Base-by-base conservation (phyloP, 1,140 invertebrate genomes). In the Eriocheir sinensis region DNA sequence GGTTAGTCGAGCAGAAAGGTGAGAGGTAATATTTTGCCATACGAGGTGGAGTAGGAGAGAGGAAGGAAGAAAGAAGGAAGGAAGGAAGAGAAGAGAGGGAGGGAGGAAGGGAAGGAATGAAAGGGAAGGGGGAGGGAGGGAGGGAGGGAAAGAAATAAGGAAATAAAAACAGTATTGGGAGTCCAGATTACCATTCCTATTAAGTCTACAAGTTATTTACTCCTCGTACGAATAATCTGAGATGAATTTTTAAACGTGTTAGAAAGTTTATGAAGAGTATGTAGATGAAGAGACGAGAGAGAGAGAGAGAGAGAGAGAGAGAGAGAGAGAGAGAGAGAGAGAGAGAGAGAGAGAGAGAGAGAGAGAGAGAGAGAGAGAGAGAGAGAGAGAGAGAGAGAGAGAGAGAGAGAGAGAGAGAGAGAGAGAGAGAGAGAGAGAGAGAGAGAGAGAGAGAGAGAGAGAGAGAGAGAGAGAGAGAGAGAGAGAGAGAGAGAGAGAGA, bases 261-360 rank as follows among this genome's bases (percentile, higher is more conserved):
- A 60, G 21, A 72, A 72, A 72, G 60, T 15, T 72, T 15, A 12
- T 15, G 60, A n/a, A 15, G 60, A 72, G 60, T 72, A n/a, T 15
- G 60, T 15, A 72, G 60, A n/a, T 72, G 15, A 15, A 12, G 15
- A 72, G 15, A 15, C 60, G n/a, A 15, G 60, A 72, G n/a, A 72
- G 60, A 85, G 81, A 85, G 81, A 85, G 81, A 85, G 81, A 85
- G 81, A 85, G 81, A 85, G 81, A 85, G 81, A 85, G 81, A 85
- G 81, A 85, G 81, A 85, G 81, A 85, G 81, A 85, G 81, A 85
- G 81, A 85, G 81, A 85, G 81, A 85, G 81, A 85, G 81, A 85
- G 81, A 85, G 81, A 85, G 81, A 85, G 81, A 85, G 81, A 85
- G 81, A 85, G 81, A 85, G 81, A 85, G 81, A 85, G 81, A 85